A percentile compares a stretch with the other conserved stretches of the same genome.
phyloP scores from a whole-genome alignment of 2,797 vertebrate genomes.

The Schizothorax lantsangensis region DNA sequence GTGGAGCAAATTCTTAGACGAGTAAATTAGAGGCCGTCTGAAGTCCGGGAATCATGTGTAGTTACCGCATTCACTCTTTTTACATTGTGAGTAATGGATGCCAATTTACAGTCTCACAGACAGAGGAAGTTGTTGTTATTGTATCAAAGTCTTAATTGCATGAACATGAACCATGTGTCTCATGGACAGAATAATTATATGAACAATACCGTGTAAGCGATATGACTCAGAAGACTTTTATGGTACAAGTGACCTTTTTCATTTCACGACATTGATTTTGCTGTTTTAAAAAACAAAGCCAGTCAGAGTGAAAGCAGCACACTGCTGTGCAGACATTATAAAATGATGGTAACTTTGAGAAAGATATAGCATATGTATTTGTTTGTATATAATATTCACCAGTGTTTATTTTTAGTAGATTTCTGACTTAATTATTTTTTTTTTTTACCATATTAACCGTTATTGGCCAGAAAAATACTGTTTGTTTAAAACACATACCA shows the following conservation, averaged over 20 bases:
- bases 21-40: slow-evolving; percentile 77
- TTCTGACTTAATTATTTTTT: no score
- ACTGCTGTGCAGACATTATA: not conserved
- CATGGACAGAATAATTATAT: slow-evolving; percentile 68
- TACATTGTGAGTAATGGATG: slow-evolving; percentile 76
- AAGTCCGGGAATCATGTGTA: slow-evolving; percentile 72
- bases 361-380: not conserved
- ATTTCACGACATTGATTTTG: not conserved
- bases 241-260: not conserved
- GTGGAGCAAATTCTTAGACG: slow-evolving; percentile 77
- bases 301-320: not conserved
- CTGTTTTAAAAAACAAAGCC: not conserved
- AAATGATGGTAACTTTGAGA: not conserved
- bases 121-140: slow-evolving; percentile 76
- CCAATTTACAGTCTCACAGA: slow-evolving; percentile 67
- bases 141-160: slow-evolving; percentile 73
- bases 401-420: no score
- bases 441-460: not conserved
- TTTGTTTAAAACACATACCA: not conserved
- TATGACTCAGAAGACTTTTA: slow-evolving; percentile 16
- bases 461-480: not conserved
- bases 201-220: not conserved
- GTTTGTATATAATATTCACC: not conserved
- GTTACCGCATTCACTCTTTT: slow-evolving; percentile 73
- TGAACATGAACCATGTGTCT: slow-evolving; percentile 51